Percentiles rank a stretch among this genome's conserved stretches.
Evolutionary conservation across 2,888 invertebrate genomes (phyloP).

Genomic region (Cryptophagus acutangulus): DNA sequence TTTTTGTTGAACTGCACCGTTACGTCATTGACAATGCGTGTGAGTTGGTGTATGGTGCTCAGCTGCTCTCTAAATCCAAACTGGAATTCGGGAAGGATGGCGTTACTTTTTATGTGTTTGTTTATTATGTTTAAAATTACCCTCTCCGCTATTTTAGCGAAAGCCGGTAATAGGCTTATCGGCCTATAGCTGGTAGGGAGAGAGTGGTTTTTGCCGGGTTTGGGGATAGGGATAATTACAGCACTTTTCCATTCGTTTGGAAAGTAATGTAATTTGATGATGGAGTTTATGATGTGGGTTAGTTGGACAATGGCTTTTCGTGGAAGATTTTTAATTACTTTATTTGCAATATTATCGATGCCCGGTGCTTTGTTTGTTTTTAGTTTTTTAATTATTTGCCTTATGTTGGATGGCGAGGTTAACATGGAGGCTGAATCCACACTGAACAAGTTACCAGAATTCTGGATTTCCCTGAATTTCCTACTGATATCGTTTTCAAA

Average conservation of each 20-base stretch:
- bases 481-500: no score
- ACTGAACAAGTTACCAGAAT: no score
- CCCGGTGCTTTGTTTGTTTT: slow-evolving; percentile 10
- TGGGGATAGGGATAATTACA: slow-evolving; percentile 5
- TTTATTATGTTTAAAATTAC: slow-evolving; percentile 5
- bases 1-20: not conserved
- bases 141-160: slow-evolving; percentile 9
- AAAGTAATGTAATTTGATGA: slow-evolving; percentile 8
- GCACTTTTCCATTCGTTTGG: slow-evolving; percentile 5
- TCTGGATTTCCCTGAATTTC: no score
- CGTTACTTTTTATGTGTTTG: not conserved
- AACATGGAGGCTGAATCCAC: no score
- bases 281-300: slow-evolving; percentile 6
- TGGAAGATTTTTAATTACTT: slow-evolving; percentile 11
- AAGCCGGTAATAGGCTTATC: slow-evolving; percentile 9
- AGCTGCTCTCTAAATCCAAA: not conserved
- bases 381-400: slow-evolving; percentile 6
- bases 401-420: not conserved
- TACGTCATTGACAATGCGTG: not conserved
- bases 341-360: slow-evolving; percentile 7
- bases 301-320: slow-evolving; percentile 3
- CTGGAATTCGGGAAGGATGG: not conserved
- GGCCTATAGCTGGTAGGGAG: slow-evolving; percentile 8
- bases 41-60: not conserved
- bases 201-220: slow-evolving; percentile 4